Conservation (phyloP, 2,113 vertebrate genomes). For the Craseonycteris thonglongyai region DNA sequence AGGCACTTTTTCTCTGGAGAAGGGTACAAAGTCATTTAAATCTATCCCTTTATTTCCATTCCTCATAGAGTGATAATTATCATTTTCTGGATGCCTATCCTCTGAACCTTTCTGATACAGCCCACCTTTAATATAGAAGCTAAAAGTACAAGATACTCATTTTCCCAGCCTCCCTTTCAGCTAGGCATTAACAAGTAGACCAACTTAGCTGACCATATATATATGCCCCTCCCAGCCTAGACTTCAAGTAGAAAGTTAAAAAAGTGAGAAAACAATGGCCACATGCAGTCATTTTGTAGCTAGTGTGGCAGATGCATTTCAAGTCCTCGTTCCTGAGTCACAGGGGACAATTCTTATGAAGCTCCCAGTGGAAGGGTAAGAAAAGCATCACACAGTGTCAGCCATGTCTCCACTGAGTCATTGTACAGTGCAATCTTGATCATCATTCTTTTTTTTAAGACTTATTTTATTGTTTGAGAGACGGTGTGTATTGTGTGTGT, state of each 20-base stretch:
- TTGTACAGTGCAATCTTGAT: accelerated
- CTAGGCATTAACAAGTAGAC: background rate
- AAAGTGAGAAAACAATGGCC: background rate
- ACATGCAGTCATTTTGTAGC: background rate
- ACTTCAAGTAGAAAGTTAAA: background rate
- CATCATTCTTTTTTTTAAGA: no score
- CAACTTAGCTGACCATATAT: accelerated
- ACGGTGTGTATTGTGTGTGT: no score
- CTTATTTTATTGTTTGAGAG: no score
- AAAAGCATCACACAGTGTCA: background rate
- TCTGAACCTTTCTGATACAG: background rate
- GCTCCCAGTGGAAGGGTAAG: background rate
- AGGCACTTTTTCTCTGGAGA: background rate
- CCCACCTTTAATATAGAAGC: background rate
- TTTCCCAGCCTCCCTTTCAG: conserved; percentile 4
- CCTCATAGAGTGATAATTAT: background rate
- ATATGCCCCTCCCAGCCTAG: background rate
- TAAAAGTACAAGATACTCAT: background rate
- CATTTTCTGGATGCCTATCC: background rate
- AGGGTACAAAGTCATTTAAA: conserved; percentile 13
- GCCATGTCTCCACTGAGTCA: background rate
- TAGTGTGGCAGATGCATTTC: background rate
- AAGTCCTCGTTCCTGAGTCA: background rate
- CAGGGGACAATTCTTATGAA: background rate
- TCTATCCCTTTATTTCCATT: background rate